phyloP scores from a whole-genome alignment of 2,113 vertebrate genomes.

The Chionis minor region DNA sequence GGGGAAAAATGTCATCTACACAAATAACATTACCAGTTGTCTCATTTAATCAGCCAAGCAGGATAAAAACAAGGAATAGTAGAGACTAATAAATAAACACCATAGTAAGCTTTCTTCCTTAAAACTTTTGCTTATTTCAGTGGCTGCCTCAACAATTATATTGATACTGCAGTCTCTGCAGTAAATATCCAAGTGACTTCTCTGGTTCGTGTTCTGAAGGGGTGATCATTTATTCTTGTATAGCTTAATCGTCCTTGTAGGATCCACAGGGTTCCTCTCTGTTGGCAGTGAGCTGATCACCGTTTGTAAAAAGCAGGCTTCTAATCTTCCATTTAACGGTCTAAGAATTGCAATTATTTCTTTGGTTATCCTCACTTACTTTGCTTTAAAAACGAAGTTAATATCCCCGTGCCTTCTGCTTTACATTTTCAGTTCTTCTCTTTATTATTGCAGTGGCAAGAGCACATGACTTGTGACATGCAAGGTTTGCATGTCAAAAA shows the following conservation, averaged over 20 bases:
- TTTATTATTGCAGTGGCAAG: neutral
- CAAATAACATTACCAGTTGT: neutral
- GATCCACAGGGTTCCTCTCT: conserved; percentile 19
- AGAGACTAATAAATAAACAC: neutral
- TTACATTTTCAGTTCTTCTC: neutral
- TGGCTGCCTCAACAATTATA: neutral
- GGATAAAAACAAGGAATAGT: neutral
- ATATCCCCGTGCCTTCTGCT: neutral
- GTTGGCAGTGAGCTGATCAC: neutral
- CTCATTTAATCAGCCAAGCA: neutral
- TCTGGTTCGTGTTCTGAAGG: neutral
- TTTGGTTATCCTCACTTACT: neutral
- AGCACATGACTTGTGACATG: neutral
- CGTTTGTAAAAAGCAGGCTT: neutral
- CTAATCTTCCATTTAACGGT: neutral
- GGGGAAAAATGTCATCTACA: neutral
- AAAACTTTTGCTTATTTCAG: neutral
- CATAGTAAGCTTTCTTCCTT: neutral
- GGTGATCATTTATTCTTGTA: neutral
- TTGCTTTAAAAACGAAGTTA: neutral
- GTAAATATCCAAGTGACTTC: conserved; percentile 5
- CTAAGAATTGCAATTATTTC: neutral
- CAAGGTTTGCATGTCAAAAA: neutral
- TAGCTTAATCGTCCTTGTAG: conserved; percentile 15
- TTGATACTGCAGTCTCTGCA: neutral